Conservation (phyloP, 2,113 vertebrate genomes). For the Onychorhynchus coronatus region DNA sequence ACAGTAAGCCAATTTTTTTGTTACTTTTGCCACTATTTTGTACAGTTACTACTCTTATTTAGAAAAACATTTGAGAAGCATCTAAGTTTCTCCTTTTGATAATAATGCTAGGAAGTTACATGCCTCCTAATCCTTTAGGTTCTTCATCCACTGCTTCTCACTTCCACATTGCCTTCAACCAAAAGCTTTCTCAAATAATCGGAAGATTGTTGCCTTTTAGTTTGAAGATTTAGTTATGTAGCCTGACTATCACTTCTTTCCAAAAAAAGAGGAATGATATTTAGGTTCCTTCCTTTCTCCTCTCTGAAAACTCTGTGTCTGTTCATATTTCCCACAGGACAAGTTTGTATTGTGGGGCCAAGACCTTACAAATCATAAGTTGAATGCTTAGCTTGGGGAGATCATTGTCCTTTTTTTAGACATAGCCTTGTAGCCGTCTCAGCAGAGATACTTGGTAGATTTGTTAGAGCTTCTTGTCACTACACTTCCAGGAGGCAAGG, state of each 20-base stretch:
- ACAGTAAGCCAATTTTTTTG: background rate
- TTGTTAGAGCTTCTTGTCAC: background rate
- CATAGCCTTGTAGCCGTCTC: background rate
- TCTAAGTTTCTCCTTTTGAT: background rate
- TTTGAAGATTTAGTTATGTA: background rate
- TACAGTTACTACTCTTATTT: background rate
- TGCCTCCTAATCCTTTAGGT: background rate
- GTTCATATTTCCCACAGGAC: background rate
- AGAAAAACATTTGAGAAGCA: background rate
- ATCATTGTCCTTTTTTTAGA: background rate
- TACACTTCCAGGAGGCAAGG: background rate
- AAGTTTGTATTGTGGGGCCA: background rate
- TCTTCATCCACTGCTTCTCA: background rate
- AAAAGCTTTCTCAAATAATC: background rate
- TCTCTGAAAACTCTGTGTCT: background rate
- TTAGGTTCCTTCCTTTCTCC: background rate
- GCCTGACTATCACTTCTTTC: background rate
- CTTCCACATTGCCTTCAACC: background rate
- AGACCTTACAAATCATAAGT: background rate
- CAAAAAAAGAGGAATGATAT: background rate
- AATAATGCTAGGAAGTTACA: background rate
- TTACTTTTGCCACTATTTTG: background rate
- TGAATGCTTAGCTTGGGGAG: background rate
- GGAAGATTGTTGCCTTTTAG: background rate
- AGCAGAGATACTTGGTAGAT: background rate